Base-by-base conservation (phyloP, 2,888 invertebrate species). In the Entomobrya proxima region DNA sequence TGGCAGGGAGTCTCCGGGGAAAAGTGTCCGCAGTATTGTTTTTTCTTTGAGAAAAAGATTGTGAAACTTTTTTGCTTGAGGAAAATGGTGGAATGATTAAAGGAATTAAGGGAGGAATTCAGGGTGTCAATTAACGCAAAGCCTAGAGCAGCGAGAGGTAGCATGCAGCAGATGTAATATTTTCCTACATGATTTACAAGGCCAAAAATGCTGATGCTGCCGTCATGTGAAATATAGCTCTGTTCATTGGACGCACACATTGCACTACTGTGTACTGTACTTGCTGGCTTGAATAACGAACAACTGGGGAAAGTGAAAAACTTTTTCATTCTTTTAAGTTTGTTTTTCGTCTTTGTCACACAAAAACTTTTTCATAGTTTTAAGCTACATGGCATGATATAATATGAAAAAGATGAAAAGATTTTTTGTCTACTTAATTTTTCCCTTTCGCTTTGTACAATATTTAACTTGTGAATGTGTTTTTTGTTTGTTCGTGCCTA, bases 81-180 rank as follows among this genome's bases (percentile, higher is more conserved):
- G 15, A 35, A 64, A 64, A 37, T 64, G 64, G 35, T 21, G 37
- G 15, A 80, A 80, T 80, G 72, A 80, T 69, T 80, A 72, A 52
- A 81, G 37, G 74, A 74, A 81, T 81, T 81, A 74, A 72, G 61
- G 18, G n/a, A 13, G 27, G 67, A 40, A 67, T 67, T 61, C 44
- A 67, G 44, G 67, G 44, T 74, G 74, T 44, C 81, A 81, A 81
- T 81, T 81, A 72, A 55, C 21, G 18, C 18, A 72, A 72, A 72
- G 55, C 72, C 72, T 27, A 55, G 30, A 67, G 18, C 30, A 9
- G 27, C 32, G n/a, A n/a, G n/a, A n/a, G n/a, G n/a, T n/a, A n/a
- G n/a, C n/a, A n/a, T 32, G n/a, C 5, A 32, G 30, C n/a, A 32
- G 4, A 13, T 2, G 2, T 13, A 40, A 67, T 24, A 67, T 32